Conservation (phyloP, 2,113 vertebrate genomes). For the Todiramphus chloris region DNA sequence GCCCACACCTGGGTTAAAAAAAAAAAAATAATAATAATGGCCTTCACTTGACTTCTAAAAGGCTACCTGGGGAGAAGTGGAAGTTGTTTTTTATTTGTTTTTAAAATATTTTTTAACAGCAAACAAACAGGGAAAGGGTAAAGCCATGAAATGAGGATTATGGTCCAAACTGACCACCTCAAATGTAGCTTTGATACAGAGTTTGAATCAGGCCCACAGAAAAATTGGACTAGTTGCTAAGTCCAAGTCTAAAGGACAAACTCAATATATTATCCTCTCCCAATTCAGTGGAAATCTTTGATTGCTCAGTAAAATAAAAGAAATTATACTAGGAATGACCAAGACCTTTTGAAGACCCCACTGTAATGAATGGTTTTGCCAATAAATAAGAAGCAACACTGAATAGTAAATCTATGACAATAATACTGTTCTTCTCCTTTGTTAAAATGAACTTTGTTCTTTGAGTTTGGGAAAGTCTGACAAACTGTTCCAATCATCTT, state of each 20-base stretch:
- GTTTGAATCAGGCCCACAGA: not conserved
- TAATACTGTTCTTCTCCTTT: not conserved
- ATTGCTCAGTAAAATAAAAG: not conserved
- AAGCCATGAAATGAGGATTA: not conserved
- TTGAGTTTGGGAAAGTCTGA: not conserved
- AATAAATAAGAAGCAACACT: not conserved
- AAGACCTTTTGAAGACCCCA: not conserved
- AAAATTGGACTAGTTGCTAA: not conserved
- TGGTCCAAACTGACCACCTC: not conserved
- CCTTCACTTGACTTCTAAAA: not conserved
- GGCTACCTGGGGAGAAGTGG: not conserved
- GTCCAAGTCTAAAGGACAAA: not conserved
- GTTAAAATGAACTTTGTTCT: not conserved
- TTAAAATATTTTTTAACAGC: not conserved
- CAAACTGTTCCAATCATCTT: not conserved
- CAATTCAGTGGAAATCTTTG: not conserved
- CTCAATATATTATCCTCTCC: not conserved
- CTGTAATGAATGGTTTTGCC: not conserved
- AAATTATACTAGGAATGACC: not conserved
- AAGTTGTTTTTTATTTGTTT: not conserved
- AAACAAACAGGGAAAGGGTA: not conserved
- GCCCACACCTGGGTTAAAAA: accelerated
- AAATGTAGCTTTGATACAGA: not conserved
- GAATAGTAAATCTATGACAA: not conserved
- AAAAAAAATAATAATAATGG: too few species aligned